These are phyloP conservation scores for Drosophila ercepeae DNA, from an alignment of 1,140 invertebrate genomes.

Conservation along the genomic window DNA sequence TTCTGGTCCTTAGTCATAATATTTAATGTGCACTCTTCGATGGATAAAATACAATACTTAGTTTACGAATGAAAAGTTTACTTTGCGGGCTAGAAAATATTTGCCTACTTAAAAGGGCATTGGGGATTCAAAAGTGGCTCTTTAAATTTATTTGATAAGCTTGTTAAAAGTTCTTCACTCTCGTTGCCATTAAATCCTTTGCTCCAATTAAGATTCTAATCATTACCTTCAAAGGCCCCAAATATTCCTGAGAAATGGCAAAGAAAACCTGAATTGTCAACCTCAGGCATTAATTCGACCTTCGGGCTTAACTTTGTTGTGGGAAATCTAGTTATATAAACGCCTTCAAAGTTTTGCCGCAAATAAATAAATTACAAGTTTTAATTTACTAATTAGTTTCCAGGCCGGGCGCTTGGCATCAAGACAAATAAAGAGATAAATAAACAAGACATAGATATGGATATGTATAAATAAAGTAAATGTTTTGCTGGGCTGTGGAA, in stretches of 20 bases:
- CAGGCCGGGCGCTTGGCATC: constrained; percentile 22
- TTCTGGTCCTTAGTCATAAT: constrained; percentile 13
- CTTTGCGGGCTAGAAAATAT: neutral
- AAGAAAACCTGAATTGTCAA: constrained; percentile 25
- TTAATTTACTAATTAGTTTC: constrained; percentile 52
- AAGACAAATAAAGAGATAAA: constrained; percentile 42
- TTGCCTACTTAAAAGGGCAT: neutral
- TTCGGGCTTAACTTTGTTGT: constrained; percentile 10
- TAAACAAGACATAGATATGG: neutral
- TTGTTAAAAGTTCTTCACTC: neutral
- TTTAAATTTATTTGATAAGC: neutral
- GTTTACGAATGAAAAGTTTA: neutral
- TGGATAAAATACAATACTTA: constrained; percentile 1
- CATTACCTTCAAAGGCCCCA: constrained; percentile 4
- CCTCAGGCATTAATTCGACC: constrained; percentile 1
- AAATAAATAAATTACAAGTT: constrained; percentile 51
- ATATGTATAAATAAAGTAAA: constrained; percentile 23
- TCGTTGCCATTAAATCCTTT: constrained; percentile 4
- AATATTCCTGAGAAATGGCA: constrained; percentile 5
- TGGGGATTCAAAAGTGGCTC: neutral
- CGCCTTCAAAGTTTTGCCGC: constrained; percentile 21
- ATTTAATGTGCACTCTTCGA: constrained; percentile 11
- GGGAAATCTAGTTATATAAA: constrained; percentile 33
- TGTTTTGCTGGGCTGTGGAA: constrained; percentile 25
- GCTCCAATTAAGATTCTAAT: neutral